Conservation (phyloP, 1,140 invertebrate genomes). For the Drosophila eugracilis region DNA sequence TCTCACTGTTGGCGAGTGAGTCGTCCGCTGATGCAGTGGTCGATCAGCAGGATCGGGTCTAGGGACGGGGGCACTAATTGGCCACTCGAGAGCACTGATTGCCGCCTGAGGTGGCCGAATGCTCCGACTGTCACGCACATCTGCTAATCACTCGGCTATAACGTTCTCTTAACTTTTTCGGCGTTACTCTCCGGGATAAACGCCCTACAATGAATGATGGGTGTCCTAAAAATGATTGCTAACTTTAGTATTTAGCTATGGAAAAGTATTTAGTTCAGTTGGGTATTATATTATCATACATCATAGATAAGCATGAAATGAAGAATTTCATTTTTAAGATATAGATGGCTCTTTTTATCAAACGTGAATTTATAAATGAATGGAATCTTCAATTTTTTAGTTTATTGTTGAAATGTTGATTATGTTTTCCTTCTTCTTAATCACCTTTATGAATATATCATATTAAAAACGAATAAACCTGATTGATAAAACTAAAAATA, state of each 20-base stretch:
- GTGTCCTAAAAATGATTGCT: not conserved
- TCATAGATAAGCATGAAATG: too few relatives aligned
- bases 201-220: not conserved
- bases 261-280: too few relatives aligned
- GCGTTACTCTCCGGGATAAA: slow-evolving; percentile 11
- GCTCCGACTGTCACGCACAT: slow-evolving; percentile 56
- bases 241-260: too few relatives aligned
- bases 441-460: not conserved
- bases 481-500: too few relatives aligned
- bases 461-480: too few relatives aligned
- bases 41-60: not conserved
- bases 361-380: too few relatives aligned
- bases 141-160: slow-evolving; percentile 56
- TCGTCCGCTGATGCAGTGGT: slow-evolving; percentile 30
- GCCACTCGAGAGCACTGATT: slow-evolving; percentile 46
- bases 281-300: too few relatives aligned
- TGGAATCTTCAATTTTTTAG: too few relatives aligned
- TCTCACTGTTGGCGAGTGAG: slow-evolving; percentile 47
- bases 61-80: slow-evolving; percentile 1
- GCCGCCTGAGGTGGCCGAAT: slow-evolving; percentile 9
- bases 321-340: too few relatives aligned
- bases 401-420: too few relatives aligned
- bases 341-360: too few relatives aligned
- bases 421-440: too few relatives aligned
- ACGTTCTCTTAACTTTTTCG: slow-evolving; percentile 27